These are phyloP conservation scores for Hirtodrosophila histrioides DNA, from an alignment of 2,888 invertebrate genomes.

Conservation along the genomic window DNA sequence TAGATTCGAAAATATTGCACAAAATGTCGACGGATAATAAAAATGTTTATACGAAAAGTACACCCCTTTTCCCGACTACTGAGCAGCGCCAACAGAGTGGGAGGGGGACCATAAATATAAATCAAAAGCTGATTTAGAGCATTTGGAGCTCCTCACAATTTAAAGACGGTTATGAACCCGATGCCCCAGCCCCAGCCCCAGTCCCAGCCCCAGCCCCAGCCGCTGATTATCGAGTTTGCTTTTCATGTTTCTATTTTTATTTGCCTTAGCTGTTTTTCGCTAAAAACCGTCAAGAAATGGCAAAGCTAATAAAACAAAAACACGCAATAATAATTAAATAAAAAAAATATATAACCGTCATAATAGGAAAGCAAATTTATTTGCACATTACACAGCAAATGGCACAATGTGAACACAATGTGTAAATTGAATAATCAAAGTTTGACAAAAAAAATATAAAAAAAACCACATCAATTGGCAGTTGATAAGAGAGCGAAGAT, in stretches of 20 bases:
- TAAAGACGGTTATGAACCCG: slow-evolving; percentile 2
- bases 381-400: slow-evolving; percentile 26
- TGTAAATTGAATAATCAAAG: slow-evolving; percentile 30
- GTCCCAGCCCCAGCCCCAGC: background rate
- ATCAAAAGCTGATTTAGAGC: slow-evolving; percentile 59
- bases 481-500: too few relatives aligned
- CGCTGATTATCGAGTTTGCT: slow-evolving; percentile 29
- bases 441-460: too few relatives aligned
- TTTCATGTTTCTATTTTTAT: slow-evolving; percentile 39
- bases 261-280: slow-evolving; percentile 69
- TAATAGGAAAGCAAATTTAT: slow-evolving; percentile 28
- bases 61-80: background rate
- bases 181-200: background rate
- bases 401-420: slow-evolving; percentile 11
- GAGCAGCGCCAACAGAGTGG: slow-evolving; percentile 17
- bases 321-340: too few relatives aligned
- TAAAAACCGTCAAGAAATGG: slow-evolving; percentile 50
- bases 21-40: slow-evolving; percentile 62
- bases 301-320: slow-evolving; percentile 18
- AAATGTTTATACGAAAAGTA: slow-evolving; percentile 21
- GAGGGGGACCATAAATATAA: slow-evolving; percentile 41
- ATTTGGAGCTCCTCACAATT: slow-evolving; percentile 20
- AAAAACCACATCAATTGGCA: background rate
- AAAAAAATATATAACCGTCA: too few relatives aligned
- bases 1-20: slow-evolving; percentile 67